phyloP scores from a whole-genome alignment of 2,113 vertebrate genomes.

The Myotis brandtii region DNA sequence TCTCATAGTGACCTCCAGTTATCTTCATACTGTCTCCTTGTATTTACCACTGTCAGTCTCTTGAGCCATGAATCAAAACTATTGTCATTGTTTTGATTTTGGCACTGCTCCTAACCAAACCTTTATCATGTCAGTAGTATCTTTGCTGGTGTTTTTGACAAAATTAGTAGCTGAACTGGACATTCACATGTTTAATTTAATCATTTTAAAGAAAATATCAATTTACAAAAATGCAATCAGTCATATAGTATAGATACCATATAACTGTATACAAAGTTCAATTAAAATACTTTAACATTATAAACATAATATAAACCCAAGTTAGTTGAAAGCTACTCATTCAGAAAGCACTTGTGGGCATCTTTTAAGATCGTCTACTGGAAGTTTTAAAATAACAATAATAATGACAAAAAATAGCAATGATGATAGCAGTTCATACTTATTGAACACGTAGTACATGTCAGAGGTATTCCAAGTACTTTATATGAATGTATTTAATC shows the following conservation, averaged over 20 bases:
- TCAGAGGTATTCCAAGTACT: neutral
- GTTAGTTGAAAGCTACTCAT: constrained; percentile 22
- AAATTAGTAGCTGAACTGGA: constrained; percentile 1
- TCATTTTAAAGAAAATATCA: neutral
- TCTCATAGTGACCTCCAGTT: neutral
- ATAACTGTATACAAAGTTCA: neutral
- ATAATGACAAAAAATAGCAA: neutral
- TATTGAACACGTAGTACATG: neutral
- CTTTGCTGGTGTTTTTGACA: constrained; percentile 24
- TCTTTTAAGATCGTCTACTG: neutral
- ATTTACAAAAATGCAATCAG: neutral
- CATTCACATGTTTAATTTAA: neutral
- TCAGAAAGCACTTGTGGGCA: neutral
- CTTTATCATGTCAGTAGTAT: neutral
- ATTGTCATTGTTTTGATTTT: constrained; percentile 30
- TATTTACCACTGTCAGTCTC: neutral
- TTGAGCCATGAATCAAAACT: neutral
- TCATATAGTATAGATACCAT: neutral
- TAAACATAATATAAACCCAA: constrained; percentile 4
- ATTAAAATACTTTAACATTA: neutral
- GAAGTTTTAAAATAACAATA: neutral
- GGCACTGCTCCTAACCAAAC: neutral
- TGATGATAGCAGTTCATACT: neutral
- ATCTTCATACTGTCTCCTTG: neutral
- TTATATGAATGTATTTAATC: constrained; percentile 19